Base-by-base conservation (phyloP, 2,797 vertebrate species). In the Anabas testudineus region DNA sequence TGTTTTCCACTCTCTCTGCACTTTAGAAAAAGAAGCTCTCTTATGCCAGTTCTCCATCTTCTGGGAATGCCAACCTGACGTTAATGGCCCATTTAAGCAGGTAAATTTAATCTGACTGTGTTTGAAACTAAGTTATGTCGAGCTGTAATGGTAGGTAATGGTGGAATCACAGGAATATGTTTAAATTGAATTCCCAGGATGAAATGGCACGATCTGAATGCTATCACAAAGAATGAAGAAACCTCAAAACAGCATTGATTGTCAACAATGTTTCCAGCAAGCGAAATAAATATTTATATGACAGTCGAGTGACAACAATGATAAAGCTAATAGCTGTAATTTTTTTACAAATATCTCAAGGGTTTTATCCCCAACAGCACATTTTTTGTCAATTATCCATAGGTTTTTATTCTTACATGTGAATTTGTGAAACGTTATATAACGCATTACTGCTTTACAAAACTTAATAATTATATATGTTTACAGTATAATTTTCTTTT, bases 101-200 rank as follows among this genome's bases (percentile, higher is more conserved):
- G 72, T 81, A 74, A 85, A 91, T 91, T 78, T 61, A 74, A 86
- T 87, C 80, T 70, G 30, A 57, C 78, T 47, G 66, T n/a, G 61
- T 77, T 89, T 81, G 34, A 90, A 91, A 89, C 81, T 61, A 83
- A 74, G 83, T 88, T 83, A 87, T 63, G 76, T 83, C 73, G 67
- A 74, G 71, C 71, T 83, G 26, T 81, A 84, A 81, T 85, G 79
- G 80, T 28, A 51, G 63, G 42, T 87, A 90, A 91, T 90, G 77
- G 77, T 80, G 87, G 84, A 90, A 76, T 90, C 85, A 88, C 59
- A 32, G 49, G 59, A 69, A 83, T 74, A 76, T 36, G 61, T 72
- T 76, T 71, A 66, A 62, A 57, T 86, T 53, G 59, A 22, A 80
- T 78, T 72, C 65, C 58, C 64, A 46, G 66, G 65, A 56, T 66